Percentiles rank a stretch among this genome's conserved stretches.
These are phyloP conservation scores for Ophion costatus DNA, from an alignment of 2,888 invertebrate genomes.

Conservation along the genomic window DNA sequence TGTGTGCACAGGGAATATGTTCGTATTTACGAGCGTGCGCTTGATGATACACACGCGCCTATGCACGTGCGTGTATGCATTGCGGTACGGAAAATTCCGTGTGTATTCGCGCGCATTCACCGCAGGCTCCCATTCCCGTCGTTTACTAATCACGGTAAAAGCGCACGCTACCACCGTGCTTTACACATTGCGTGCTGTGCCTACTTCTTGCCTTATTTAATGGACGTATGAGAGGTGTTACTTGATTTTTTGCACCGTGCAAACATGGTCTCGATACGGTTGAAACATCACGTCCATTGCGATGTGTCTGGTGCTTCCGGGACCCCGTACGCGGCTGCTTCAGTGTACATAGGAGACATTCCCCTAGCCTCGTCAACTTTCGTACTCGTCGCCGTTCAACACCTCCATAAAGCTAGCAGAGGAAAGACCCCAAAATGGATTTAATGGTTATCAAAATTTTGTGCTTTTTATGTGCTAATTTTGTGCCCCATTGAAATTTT, in stretches of 20 bases:
- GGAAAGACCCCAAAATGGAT: too few relatives aligned
- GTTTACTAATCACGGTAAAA: conserved; percentile 81
- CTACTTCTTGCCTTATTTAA: conserved; percentile 75
- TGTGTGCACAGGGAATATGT: conserved; percentile 14
- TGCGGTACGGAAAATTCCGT: conserved; percentile 65
- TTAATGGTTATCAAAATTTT: too few relatives aligned
- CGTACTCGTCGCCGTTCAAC: too few relatives aligned
- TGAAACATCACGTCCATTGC: conserved; percentile 9
- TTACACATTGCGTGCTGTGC: conserved; percentile 42
- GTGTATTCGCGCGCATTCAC: conserved; percentile 67
- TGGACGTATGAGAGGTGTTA: conserved; percentile 78
- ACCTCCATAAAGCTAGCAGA: too few relatives aligned
- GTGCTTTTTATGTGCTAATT: too few relatives aligned
- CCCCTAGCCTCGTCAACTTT: not conserved
- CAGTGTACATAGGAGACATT: not conserved
- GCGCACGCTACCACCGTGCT: conserved; percentile 66
- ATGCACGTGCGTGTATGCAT: conserved; percentile 30
- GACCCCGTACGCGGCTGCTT: not conserved
- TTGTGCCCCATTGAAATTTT: too few relatives aligned
- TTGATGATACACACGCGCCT: conserved; percentile 15
- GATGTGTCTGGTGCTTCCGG: not conserved
- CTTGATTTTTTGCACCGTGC: conserved; percentile 55
- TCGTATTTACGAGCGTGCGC: conserved; percentile 35
- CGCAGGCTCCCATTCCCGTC: conserved; percentile 71
- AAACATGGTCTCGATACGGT: conserved; percentile 21